Conservation (phyloP, 2,113 vertebrate genomes). For the Eclectus roratus region DNA sequence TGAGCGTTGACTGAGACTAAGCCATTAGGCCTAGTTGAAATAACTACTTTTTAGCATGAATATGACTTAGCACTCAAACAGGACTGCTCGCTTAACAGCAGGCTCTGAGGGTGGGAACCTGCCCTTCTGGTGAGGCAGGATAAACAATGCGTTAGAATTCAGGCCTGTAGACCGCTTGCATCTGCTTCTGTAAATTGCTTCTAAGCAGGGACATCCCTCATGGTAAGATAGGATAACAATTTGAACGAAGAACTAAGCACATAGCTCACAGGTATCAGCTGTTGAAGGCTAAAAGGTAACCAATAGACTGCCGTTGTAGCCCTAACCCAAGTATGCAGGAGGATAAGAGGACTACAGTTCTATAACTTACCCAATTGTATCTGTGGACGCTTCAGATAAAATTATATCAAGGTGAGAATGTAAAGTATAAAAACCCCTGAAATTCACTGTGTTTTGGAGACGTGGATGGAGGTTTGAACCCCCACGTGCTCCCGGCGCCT, state of each 20-base stretch:
- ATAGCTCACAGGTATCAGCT: not conserved
- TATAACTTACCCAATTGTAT: not conserved
- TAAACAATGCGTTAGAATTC: no score
- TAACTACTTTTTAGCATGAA: not conserved
- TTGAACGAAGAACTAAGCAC: not conserved
- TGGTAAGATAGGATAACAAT: not conserved
- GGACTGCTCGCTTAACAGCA: not conserved
- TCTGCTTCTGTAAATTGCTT: not conserved
- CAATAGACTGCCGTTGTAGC: not conserved
- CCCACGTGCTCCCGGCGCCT: no score
- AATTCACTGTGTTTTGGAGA: not conserved
- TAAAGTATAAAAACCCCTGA: not conserved
- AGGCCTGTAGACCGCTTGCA: no score
- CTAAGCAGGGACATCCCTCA: not conserved
- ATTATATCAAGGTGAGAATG: not conserved
- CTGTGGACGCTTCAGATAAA: not conserved
- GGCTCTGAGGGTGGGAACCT: not conserved
- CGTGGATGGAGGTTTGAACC: not conserved
- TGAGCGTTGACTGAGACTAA: fast-evolving
- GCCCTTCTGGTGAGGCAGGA: no score
- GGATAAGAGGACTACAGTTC: not conserved
- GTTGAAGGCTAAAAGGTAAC: no score
- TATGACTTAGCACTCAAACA: not conserved
- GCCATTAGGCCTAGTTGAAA: not conserved
- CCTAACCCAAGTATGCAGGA: not conserved